phyloP scores from a whole-genome alignment of 1,140 invertebrate species.

The Cyphomyrmex costatus region DNA sequence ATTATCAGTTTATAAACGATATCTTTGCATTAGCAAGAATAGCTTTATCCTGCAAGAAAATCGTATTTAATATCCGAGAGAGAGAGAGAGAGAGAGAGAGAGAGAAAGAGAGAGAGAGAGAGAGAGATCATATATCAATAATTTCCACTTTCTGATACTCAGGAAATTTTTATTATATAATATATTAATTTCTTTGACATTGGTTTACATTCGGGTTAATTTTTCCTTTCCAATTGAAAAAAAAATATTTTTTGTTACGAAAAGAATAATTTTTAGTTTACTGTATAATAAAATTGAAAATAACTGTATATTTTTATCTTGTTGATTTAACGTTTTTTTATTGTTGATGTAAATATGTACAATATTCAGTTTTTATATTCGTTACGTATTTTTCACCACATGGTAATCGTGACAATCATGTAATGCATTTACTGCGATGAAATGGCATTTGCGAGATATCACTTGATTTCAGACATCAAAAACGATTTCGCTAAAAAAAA shows the following conservation, averaged over 20 bases:
- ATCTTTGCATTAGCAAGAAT: not conserved
- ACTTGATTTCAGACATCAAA: conserved; percentile 9
- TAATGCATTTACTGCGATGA: not conserved
- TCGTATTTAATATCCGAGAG: not conserved
- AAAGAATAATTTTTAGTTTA: not conserved
- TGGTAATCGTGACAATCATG: not conserved
- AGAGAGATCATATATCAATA: not conserved
- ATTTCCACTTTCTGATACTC: not conserved
- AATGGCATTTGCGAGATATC: not conserved
- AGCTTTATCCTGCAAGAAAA: not conserved
- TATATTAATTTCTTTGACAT: not conserved
- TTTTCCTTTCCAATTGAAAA: not conserved
- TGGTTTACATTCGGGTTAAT: not conserved
- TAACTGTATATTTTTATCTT: not conserved
- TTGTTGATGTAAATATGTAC: not conserved
- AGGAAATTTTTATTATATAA: not conserved
- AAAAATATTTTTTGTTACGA: not conserved
- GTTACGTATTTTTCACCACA: not conserved
- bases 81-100: no score
- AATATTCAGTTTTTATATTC: not conserved
- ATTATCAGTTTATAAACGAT: not conserved
- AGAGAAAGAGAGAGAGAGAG: no score
- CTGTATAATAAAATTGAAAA: not conserved
- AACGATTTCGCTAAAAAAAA: conserved; percentile 21
- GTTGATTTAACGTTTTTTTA: not conserved